Evolutionary conservation across 2,797 vertebrate genomes (phyloP).

Genomic region (Artibeus lituratus): DNA sequence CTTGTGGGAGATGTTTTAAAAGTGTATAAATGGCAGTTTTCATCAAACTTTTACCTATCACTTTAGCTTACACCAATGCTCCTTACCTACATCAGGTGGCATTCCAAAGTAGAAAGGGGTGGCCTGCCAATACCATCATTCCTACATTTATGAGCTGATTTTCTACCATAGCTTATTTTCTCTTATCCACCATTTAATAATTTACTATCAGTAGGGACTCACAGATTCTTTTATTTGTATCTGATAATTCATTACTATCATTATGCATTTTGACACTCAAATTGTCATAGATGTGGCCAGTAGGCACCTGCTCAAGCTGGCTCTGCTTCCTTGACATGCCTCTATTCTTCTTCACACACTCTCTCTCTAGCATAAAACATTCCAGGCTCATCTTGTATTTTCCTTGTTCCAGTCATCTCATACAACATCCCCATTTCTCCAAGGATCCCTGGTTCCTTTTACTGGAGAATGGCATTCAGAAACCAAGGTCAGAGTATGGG

Average conservation of each 20-base stretch:
- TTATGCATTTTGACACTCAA: not conserved
- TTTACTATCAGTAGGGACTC: not conserved
- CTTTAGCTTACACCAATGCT: too few relatives aligned
- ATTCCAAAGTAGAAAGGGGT: accelerated
- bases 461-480: not conserved
- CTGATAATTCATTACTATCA: not conserved
- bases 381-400: not conserved
- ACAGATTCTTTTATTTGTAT: not conserved
- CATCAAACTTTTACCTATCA: not conserved
- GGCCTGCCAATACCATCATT: not conserved
- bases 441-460: not conserved
- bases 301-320: not conserved
- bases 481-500: not conserved
- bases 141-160: not conserved
- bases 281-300: not conserved
- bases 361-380: not conserved
- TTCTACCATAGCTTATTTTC: not conserved
- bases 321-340: not conserved
- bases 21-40: not conserved
- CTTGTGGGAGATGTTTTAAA: not conserved
- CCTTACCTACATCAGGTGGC: too few relatives aligned
- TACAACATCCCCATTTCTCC: not conserved
- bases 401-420: not conserved
- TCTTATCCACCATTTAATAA: not conserved
- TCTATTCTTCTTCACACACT: not conserved